Evolutionary conservation across 2,888 invertebrate genomes (phyloP).

Genomic region (Calameuta filiformis): DNA sequence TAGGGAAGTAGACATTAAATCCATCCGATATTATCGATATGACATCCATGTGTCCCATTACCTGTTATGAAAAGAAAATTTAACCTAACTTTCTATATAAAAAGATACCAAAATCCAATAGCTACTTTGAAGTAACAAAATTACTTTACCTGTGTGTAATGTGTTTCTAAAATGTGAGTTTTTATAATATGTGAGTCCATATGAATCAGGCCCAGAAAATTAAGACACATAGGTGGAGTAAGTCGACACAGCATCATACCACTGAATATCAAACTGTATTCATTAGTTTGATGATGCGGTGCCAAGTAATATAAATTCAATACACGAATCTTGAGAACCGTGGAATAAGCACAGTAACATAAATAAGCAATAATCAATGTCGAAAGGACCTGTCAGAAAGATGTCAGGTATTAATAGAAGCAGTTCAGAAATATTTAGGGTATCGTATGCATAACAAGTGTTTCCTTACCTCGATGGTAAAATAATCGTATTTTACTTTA

Average conservation of each 20-base stretch:
- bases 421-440: conserved; percentile 15
- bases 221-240: conserved; percentile 98
- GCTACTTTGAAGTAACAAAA: neutral
- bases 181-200: conserved; percentile 96
- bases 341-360: conserved; percentile 98
- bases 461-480: conserved; percentile 86
- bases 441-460: conserved; percentile 5
- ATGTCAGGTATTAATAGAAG: conserved; percentile 13
- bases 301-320: conserved; percentile 97
- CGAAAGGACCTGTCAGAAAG: conserved; percentile 80
- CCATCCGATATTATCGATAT: conserved; percentile 96
- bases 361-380: conserved; percentile 93
- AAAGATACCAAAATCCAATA: conserved; percentile 3
- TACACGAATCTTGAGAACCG: conserved; percentile 94
- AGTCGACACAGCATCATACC: conserved; percentile 98
- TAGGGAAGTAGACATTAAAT: conserved; percentile 99
- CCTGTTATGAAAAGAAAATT: conserved; percentile 65
- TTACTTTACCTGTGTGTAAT: conserved; percentile 87
- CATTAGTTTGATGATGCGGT: conserved; percentile 97
- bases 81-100: conserved; percentile 2
- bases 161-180: conserved; percentile 84
- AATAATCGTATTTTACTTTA: conserved; percentile 86
- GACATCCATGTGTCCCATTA: conserved; percentile 99
- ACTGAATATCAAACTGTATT: conserved; percentile 97
- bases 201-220: conserved; percentile 96